phyloP scores from a whole-genome alignment of 2,888 invertebrate genomes.

The Amiota mariae region DNA sequence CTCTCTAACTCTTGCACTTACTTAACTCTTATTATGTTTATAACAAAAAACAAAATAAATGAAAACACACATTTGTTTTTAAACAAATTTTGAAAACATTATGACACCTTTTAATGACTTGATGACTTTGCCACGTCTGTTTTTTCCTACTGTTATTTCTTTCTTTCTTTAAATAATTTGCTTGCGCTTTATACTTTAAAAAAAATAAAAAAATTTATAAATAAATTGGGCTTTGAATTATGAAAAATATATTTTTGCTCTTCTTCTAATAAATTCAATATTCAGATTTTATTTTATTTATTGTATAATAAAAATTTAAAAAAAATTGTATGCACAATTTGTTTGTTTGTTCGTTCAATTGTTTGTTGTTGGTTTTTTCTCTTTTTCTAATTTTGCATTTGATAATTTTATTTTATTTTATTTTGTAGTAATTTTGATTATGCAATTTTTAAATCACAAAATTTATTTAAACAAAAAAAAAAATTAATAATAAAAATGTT shows the following conservation, averaged over 20 bases:
- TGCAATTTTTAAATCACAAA: not conserved
- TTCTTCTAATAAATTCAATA: too few species aligned
- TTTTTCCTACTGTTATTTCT: conserved; percentile 37
- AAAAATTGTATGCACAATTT: too few species aligned
- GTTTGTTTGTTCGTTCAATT: not conserved
- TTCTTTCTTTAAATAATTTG: not conserved
- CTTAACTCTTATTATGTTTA: not conserved
- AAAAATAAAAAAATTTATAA: not conserved
- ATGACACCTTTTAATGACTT: not conserved
- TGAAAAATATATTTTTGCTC: too few species aligned
- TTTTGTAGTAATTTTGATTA: too few species aligned
- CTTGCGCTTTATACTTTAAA: conserved; percentile 6
- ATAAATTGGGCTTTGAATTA: not conserved
- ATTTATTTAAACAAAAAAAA: not conserved
- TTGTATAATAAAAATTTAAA: too few species aligned
- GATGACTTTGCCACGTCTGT: not conserved
- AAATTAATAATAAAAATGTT: too few species aligned
- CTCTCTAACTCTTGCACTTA: conserved; percentile 30
- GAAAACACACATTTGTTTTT: too few species aligned
- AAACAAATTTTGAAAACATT: not conserved
- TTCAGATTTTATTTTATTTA: too few species aligned
- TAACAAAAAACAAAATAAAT: too few species aligned
- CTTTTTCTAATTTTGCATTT: not conserved
- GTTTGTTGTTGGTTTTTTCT: not conserved
- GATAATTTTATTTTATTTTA: not conserved